A percentile compares a stretch with the other conserved stretches of the same genome.
phyloP scores from a whole-genome alignment of 1,140 invertebrate species.

The Agraylea sexmaculata region DNA sequence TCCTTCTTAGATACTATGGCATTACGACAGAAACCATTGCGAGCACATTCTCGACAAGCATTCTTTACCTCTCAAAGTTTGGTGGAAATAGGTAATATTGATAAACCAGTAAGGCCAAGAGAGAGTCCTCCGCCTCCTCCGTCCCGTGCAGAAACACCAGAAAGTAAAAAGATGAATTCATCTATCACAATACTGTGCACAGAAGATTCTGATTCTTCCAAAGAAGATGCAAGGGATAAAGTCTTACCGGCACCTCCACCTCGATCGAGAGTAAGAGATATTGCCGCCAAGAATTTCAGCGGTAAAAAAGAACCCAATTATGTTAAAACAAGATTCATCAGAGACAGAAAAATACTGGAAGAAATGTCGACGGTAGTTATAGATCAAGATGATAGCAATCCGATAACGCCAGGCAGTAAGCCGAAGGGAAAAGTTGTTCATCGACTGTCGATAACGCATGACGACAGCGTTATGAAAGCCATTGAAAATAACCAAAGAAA shows the following conservation, averaged over 20 bases:
- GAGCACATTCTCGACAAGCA: constrained; percentile 46
- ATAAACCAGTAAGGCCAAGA: constrained; percentile 19
- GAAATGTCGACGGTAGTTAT: constrained; percentile 12
- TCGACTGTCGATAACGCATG: constrained; percentile 19
- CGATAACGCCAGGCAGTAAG: constrained; percentile 15
- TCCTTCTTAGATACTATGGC: constrained; percentile 60
- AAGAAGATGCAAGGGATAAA: constrained; percentile 2
- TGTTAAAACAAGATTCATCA: constrained; percentile 37
- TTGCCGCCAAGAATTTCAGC: constrained; percentile 11
- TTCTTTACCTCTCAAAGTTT: constrained; percentile 36
- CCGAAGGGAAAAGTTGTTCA: constrained; percentile 15
- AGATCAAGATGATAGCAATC: constrained; percentile 17
- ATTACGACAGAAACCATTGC: constrained; percentile 49
- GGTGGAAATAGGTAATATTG: constrained; percentile 24
- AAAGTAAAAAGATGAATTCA: neutral
- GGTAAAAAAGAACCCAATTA: constrained; percentile 37
- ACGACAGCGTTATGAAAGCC: constrained; percentile 11
- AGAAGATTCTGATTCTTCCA: neutral
- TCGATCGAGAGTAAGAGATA: constrained; percentile 31
- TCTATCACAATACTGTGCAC: constrained; percentile 11
- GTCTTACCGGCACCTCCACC: constrained; percentile 33
- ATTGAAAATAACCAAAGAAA: constrained; percentile 40
- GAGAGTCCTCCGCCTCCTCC: constrained; percentile 34
- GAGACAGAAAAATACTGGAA: constrained; percentile 25
- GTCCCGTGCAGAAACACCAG: neutral